Conservation (phyloP, 2,797 vertebrate genomes). For the Hoplostethus mediterraneus region DNA sequence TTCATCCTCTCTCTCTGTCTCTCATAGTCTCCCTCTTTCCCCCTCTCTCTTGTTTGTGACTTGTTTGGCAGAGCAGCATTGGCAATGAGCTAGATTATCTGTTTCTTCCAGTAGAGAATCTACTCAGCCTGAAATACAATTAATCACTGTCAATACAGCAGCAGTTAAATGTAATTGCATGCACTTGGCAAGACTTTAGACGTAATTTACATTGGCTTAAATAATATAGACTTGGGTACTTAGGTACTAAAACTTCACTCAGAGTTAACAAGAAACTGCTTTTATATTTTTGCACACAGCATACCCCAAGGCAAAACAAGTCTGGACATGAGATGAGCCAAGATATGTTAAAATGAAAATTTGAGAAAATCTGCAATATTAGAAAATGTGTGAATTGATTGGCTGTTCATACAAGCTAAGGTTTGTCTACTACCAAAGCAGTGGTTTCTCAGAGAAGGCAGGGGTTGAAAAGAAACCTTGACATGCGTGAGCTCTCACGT, state of each 20-base stretch:
- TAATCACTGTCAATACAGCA: conserved; percentile 40
- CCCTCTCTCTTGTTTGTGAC: conserved; percentile 19
- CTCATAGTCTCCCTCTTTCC: neutral
- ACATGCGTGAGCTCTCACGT: neutral
- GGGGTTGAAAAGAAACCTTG: neutral
- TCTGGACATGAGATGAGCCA: neutral
- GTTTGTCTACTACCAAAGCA: neutral
- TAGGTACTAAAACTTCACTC: conserved; percentile 5
- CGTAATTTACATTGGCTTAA: conserved; percentile 14
- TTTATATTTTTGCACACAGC: conserved; percentile 1
- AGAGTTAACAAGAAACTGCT: conserved; percentile 16
- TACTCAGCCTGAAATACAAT: conserved; percentile 18
- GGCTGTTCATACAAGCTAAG: conserved; percentile 7
- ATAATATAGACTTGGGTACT: neutral
- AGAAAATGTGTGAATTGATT: conserved; percentile 4
- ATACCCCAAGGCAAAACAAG: conserved; percentile 6
- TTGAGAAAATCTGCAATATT: neutral
- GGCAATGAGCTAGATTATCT: conserved; percentile 23
- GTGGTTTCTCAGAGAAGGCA: too few species aligned
- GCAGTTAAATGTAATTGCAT: conserved; percentile 29
- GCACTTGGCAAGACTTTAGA: neutral
- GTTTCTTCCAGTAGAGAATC: conserved; percentile 27
- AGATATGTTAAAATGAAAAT: conserved; percentile 3
- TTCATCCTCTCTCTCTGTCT: conserved; percentile 21
- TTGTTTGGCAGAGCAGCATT: conserved; percentile 34